Base-by-base conservation (phyloP, 2,113 vertebrate species). In the Passer domesticus region DNA sequence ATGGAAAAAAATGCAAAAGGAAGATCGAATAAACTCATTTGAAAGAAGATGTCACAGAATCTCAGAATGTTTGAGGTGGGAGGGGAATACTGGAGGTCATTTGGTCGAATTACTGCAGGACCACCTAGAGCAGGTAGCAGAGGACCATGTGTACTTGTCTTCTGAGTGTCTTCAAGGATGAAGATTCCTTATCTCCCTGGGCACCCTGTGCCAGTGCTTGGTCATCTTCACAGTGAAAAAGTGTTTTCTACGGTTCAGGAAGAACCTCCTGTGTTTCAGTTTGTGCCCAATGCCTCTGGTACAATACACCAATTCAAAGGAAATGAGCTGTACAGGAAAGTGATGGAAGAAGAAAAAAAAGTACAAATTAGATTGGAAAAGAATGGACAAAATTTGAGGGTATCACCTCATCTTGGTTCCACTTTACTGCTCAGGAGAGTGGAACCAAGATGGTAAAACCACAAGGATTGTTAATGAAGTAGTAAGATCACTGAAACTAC, bases 171-270 rank as follows among this genome's bases (percentile, higher is more conserved):
- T 89, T n/a, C n/a, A 76, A 35, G 47, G n/a, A 44, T 67, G 39
- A 39, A 67, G 27, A 49, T 31, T 73, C 22, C 8, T n/a, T 28
- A 22, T 31, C 15, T 73, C 47, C 16, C 13, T 92, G 70, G n/a
- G 35, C 13, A 74, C 9, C 41, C 5, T 31, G 11, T 28, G 11
- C 28, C 30, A 60, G 14, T 82, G 35, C 15, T 85, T 0, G 0
- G 30, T 60, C 56, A 62, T 24, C 27, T 83, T 89, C 37, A 72
- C 31, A 33, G 24, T 30, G 15, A 14, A 53, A 70, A 83, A n/a
- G 9, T 17, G 5, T 64, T 73, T 72, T 9, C 59, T 73, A 15
- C 37, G 64, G 11, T 37, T 80, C 23, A 55, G 55, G 18, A 55
- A 35, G 22, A 83, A n/a, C 28, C 14, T 76, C n/a, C 2, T 3